phyloP scores from a whole-genome alignment of 1,140 invertebrate species.

The Scylla paramamosain region DNA sequence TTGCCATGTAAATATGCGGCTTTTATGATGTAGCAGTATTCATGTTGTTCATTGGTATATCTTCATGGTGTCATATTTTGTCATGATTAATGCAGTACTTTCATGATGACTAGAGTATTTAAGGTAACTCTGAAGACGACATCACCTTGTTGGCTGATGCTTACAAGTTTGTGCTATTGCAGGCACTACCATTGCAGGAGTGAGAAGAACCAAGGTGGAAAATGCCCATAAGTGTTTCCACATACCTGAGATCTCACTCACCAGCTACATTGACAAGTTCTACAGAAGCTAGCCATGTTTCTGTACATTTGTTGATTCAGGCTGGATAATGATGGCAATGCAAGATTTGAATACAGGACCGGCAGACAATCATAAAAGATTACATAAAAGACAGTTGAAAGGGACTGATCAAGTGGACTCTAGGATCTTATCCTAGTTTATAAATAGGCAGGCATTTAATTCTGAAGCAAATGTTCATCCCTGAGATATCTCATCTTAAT shows the following conservation, averaged over 20 bases:
- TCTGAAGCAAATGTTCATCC: too few relatives aligned
- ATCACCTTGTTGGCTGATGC: neutral
- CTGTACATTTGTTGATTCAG: neutral
- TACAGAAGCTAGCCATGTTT: constrained; percentile 43
- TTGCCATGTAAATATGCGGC: neutral
- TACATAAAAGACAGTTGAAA: too few relatives aligned
- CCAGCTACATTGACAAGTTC: constrained; percentile 46
- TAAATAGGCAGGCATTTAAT: too few relatives aligned
- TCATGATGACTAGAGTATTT: too few relatives aligned
- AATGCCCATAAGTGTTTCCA: constrained; percentile 60
- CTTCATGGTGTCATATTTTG: neutral
- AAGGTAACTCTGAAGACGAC: too few relatives aligned
- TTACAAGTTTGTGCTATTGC: neutral
- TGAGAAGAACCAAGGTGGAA: constrained; percentile 53
- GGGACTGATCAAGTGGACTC: too few relatives aligned
- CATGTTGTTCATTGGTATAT: neutral
- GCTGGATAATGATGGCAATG: neutral
- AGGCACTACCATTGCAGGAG: constrained; percentile 56
- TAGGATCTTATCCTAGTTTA: too few relatives aligned
- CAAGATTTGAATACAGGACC: neutral
- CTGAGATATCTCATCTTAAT: too few relatives aligned
- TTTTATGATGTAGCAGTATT: neutral
- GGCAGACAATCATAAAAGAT: too few relatives aligned
- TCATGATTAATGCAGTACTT: too few relatives aligned
- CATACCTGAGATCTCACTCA: constrained; percentile 56